Evolutionary conservation across 2,113 vertebrate genomes (phyloP), one percentile per base, ranked within the genome.

Genomic region (Campylomormyrus tamandua): DNA sequence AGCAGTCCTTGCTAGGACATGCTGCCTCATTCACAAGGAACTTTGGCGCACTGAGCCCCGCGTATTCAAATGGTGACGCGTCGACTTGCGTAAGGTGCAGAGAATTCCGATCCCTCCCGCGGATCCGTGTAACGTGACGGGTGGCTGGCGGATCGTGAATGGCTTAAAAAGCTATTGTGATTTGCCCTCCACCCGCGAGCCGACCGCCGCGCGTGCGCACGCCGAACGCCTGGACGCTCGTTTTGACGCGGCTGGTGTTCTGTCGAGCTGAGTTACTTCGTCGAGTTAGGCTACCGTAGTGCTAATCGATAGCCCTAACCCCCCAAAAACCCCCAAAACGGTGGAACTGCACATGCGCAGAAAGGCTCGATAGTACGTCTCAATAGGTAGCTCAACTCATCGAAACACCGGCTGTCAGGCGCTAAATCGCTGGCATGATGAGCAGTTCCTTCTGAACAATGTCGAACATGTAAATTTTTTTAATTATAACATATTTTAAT

Each of bases 21-120:
- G 9, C 17, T 8, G 7, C 17, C 31, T 52, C 27, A 53, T 52
- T 52, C 49, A 17, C 27, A 19, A 88, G 35, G 31, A 58, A 27
- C 53, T 88, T 45, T 46, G 53, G 11, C 35, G 19, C 42, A 46
- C 35, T 19, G 24, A 31, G 31, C 52, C 80, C 90, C 87, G 90
- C 87, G 92, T 92, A 90, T 92, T 91, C 91, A 91, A 92, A 94
- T 91, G 92, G 92, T 88, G 90, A 92, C 91, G 90, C 84, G 15
- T 85, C 90, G 89, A 92, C 93, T 90, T 90, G 91, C 92, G 90
- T 90, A 90, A 58, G 74, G 42, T 19, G 35, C 52, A 8, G 39
- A 48, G 52, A 62, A 84, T 58, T 84, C 19, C 11, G 53, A 89
- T 62, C 42, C 89, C 11, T 56, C 89, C n/a, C 21, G 39, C 48